These are phyloP conservation scores for Thalpophila matura DNA, from an alignment of 2,888 invertebrate genomes.

Conservation along the genomic window DNA sequence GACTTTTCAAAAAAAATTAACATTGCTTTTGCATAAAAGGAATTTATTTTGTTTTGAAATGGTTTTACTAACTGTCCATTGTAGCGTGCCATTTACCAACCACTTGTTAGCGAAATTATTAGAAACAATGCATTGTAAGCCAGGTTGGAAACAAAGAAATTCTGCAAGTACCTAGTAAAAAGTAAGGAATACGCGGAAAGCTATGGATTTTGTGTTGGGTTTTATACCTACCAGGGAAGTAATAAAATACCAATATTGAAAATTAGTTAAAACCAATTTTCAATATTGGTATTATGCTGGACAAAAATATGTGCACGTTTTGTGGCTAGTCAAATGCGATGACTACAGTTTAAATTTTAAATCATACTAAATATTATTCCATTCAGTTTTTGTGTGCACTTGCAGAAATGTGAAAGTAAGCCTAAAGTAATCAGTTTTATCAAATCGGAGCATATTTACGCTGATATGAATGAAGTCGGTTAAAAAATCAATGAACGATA, in stretches of 20 bases:
- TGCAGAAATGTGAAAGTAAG: constrained; percentile 59
- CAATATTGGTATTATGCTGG: constrained; percentile 53
- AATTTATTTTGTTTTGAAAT: constrained; percentile 72
- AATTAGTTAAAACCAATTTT: constrained; percentile 66
- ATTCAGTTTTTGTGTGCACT: constrained; percentile 53
- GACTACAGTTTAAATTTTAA: background rate
- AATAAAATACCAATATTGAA: no score
- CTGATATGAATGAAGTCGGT: no score
- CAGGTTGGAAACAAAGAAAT: constrained; percentile 83
- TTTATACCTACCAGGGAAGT: constrained; percentile 66
- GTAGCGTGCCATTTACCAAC: constrained; percentile 75
- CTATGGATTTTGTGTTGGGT: constrained; percentile 69
- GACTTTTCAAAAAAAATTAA: constrained; percentile 47
- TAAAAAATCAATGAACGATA: constrained; percentile 77
- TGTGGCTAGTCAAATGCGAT: background rate
- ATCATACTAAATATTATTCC: constrained; percentile 6
- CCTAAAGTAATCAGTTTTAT: constrained; percentile 58
- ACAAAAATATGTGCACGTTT: background rate
- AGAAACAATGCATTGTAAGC: constrained; percentile 83
- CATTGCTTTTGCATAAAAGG: constrained; percentile 50
- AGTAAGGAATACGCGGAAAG: constrained; percentile 77
- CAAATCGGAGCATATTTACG: constrained; percentile 50
- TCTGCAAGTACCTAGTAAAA: constrained; percentile 81
- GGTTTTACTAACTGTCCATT: constrained; percentile 71
- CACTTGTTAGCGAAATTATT: constrained; percentile 84